phyloP scores from a whole-genome alignment of 2,888 invertebrate genomes.

The Limnephilus rhombicus region DNA sequence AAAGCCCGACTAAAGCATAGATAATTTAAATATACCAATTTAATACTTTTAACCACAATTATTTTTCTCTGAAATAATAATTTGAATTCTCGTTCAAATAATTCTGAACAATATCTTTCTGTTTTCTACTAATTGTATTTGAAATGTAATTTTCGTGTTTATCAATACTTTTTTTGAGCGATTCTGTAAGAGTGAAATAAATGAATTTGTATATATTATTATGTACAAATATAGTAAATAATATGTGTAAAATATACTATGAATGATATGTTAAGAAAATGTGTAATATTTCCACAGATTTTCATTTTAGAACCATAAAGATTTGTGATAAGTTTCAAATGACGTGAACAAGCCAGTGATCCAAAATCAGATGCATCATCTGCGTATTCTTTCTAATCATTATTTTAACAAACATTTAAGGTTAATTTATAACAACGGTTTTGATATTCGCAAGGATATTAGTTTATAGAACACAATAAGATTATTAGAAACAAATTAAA shows the following conservation, averaged over 20 bases:
- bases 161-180: constrained; percentile 53
- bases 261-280: constrained; percentile 42
- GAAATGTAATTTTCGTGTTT: constrained; percentile 46
- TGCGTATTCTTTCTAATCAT: neutral
- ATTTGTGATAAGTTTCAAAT: neutral
- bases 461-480: too few species aligned
- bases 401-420: neutral
- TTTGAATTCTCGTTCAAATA: neutral
- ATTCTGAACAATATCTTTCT: neutral
- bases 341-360: neutral
- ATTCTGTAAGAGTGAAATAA: constrained; percentile 29
- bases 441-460: neutral
- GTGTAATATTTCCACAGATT: constrained; percentile 5
- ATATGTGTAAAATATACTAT: constrained; percentile 47
- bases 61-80: neutral
- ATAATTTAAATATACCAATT: neutral
- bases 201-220: constrained; percentile 50
- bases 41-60: neutral
- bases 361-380: neutral
- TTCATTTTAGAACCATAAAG: constrained; percentile 12
- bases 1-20: neutral
- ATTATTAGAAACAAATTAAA: neutral
- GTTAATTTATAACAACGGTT: neutral
- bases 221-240: constrained; percentile 50
- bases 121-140: neutral